Base-by-base conservation (phyloP, 2,113 vertebrate species). In the Columba janthina region DNA sequence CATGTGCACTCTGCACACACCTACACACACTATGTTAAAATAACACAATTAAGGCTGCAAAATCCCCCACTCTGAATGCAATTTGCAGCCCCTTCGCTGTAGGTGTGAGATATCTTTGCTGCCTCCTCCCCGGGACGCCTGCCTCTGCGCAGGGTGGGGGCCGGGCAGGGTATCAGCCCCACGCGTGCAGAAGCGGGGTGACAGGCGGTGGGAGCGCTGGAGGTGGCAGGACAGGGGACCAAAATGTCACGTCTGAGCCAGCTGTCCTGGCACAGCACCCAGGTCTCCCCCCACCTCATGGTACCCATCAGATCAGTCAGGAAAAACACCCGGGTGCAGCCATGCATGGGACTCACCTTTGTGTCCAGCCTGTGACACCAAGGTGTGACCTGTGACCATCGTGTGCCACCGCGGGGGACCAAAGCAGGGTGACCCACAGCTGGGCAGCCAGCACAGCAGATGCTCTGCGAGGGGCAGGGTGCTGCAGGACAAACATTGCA, bases 21-120 rank as follows among this genome's bases (percentile, higher is more conserved):
- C 96, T 95, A 96, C 96, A 96, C 96, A 93, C 71, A 6, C 94
- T 57, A 32, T 90, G 92, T 93, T 92, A 94, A 95, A 96, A 96
- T 95, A 95, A 94, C 94, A 94, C 92, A 92, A 93, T 97, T 93
- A 91, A 93, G 94, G 90, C 96, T 95, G 96, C 95, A 95, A 93
- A 80, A 94, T 88, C 96, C 95, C 96, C 96, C 95, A 97, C 95
- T 91, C 67, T 0, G 66, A 67, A 88, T 5, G 95, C 92, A 94
- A 88, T 95, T 91, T 91, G 92, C 96, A 96, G 95, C 96, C 96
- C 95, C 95, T 97, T 72, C 51, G 44, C 91, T 12, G 95, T 92
- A 61, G 94, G 92, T 74, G 95, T 79, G 93, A 94, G 95, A 90
- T 93, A 92, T 94, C 92, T 94, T 90, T 81, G 92, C 96, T 72